Percentiles rank a stretch among this genome's conserved stretches.
Conservation (phyloP, 2,888 invertebrate species). For the Argynnis bischoffii region DNA sequence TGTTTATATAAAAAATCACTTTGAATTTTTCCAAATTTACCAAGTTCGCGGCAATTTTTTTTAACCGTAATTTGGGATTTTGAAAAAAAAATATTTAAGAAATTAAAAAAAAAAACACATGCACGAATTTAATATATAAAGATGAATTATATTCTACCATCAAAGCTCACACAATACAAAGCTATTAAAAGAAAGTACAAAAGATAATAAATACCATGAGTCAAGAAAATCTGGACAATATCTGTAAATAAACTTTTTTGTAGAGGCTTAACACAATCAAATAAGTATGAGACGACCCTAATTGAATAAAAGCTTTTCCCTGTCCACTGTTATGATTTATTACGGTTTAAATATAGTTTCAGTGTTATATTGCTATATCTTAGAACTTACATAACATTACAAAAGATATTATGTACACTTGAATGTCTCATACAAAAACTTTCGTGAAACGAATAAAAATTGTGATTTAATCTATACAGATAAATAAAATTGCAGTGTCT, state of each 20-base stretch:
- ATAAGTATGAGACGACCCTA: neutral
- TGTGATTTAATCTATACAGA: too few relatives aligned
- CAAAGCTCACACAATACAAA: neutral
- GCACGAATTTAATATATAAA: too few relatives aligned
- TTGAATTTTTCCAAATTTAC: too few relatives aligned
- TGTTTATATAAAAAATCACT: too few relatives aligned
- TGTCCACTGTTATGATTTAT: slow-evolving; percentile 34
- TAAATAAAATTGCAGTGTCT: too few relatives aligned
- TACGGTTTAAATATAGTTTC: neutral
- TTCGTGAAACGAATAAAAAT: too few relatives aligned
- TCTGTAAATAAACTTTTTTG: slow-evolving; percentile 13
- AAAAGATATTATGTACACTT: neutral
- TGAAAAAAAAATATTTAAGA: too few relatives aligned
- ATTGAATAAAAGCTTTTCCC: slow-evolving; percentile 35
- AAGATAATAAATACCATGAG: slow-evolving; percentile 4
- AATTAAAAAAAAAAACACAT: too few relatives aligned
- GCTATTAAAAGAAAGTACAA: neutral
- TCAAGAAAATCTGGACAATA: neutral
- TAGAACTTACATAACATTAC: neutral
- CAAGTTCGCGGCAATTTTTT: too few relatives aligned
- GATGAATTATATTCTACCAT: neutral
- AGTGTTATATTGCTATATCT: too few relatives aligned
- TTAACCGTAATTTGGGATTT: too few relatives aligned
- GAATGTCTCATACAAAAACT: too few relatives aligned
- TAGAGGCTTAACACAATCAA: neutral